Base-by-base conservation (phyloP, 1,140 invertebrate genomes). In the Telenomus remus region DNA sequence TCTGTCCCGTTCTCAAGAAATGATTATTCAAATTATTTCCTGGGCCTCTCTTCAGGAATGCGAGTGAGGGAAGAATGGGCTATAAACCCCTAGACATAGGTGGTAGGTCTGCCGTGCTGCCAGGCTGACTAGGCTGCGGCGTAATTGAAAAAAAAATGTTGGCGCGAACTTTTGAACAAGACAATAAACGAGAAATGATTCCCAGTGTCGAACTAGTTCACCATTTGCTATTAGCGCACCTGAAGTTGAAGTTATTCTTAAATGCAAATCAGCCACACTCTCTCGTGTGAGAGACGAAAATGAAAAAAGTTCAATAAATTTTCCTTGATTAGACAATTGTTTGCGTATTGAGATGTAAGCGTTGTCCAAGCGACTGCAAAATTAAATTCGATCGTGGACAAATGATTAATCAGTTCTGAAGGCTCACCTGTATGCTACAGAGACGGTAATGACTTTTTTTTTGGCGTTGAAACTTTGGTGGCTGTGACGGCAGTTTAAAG, bases 101-200 rank as follows among this genome's bases (percentile, higher is more conserved):
- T n/a, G n/a, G n/a, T n/a, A n/a, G n/a, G n/a, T n/a, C n/a, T n/a
- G n/a, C n/a, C n/a, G n/a, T n/a, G n/a, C n/a, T n/a, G n/a, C n/a
- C n/a, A n/a, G n/a, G n/a, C n/a, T n/a, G n/a, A n/a, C n/a, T n/a
- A n/a, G n/a, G n/a, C n/a, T n/a, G n/a, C n/a, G n/a, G n/a, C n/a
- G n/a, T n/a, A n/a, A n/a, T n/a, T n/a, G n/a, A n/a, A n/a, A n/a
- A n/a, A n/a, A n/a, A n/a, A n/a, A n/a, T n/a, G n/a, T n/a, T n/a
- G n/a, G n/a, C n/a, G n/a, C n/a, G n/a, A 49, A 16, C n/a, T 49
- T 49, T 33, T 27, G 47, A 9, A 49, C 47, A 10, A 49, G 9
- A 10, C 19, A 49, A 49, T 49, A 49, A 33, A 49, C 16, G 4
- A 49, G 47, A 4, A 49, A 4, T 11, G 47, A 49, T 4, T 10